Conservation (phyloP, 2,888 invertebrate species). For the Falcaria lacertinaria region DNA sequence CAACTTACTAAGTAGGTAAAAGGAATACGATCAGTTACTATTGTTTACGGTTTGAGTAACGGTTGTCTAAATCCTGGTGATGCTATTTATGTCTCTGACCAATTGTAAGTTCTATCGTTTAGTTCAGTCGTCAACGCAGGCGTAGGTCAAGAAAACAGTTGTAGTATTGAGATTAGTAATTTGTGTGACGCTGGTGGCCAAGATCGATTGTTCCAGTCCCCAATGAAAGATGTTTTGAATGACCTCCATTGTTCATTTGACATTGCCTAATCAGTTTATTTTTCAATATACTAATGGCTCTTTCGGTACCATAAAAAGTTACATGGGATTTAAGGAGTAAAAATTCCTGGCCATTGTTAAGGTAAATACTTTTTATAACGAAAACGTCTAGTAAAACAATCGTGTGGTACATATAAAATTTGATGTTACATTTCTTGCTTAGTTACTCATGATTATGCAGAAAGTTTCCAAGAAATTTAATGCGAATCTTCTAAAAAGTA, state of each 20-base stretch:
- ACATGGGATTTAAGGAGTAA: no score
- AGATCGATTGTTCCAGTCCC: neutral
- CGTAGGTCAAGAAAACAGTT: neutral
- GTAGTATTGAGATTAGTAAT: neutral
- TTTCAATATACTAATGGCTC: no score
- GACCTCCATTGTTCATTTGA: neutral
- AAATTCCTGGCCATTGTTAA: no score
- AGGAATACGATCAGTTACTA: constrained; percentile 21
- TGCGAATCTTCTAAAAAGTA: neutral
- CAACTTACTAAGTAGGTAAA: constrained; percentile 27
- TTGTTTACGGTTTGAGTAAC: constrained; percentile 37
- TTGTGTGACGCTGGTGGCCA: neutral
- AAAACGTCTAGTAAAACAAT: no score
- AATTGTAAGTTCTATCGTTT: constrained; percentile 14
- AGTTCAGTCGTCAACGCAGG: no score
- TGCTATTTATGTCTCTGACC: constrained; percentile 22
- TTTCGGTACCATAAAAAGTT: no score
- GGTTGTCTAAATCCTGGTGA: constrained; percentile 31
- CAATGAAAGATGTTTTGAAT: neutral
- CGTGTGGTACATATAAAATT: no score
- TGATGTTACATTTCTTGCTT: no score
- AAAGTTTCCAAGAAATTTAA: neutral
- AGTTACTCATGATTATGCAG: neutral
- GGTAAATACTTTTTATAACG: no score
- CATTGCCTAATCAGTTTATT: no score